phyloP scores from a whole-genome alignment of 2,113 vertebrate species.

The Zapornia atra region DNA sequence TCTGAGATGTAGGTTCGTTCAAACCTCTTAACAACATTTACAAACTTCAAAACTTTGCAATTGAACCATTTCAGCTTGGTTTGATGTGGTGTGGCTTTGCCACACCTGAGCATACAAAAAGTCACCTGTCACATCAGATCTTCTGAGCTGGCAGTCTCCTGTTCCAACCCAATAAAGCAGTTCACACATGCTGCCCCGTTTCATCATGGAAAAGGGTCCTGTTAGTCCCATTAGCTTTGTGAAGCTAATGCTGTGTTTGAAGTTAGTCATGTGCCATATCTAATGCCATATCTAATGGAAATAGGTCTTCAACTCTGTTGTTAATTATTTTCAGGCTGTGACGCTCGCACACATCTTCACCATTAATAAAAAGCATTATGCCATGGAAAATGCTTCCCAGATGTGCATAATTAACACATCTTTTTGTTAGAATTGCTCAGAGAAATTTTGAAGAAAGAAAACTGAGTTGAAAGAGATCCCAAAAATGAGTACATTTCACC shows the following conservation, averaged over 20 bases:
- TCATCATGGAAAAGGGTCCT: neutral
- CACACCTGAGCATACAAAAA: fast-evolving
- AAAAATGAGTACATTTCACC: neutral
- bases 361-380: neutral
- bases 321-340: neutral
- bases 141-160: neutral
- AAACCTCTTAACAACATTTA: neutral
- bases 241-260: neutral
- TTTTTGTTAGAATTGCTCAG: neutral
- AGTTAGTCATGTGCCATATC: neutral
- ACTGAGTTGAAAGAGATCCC: neutral
- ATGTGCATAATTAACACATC: fast-evolving
- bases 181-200: fast-evolving
- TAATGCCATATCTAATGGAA: neutral
- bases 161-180: neutral
- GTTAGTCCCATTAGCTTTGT: neutral
- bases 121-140: neutral
- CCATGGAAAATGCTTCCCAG: neutral
- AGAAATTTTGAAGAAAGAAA: neutral
- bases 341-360: neutral
- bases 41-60: neutral
- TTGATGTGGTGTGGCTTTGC: neutral
- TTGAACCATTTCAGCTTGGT: fast-evolving
- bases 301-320: neutral
- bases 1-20: neutral